Base-by-base conservation (phyloP, 2,113 vertebrate genomes). In the Phyllostomus hastatus region DNA sequence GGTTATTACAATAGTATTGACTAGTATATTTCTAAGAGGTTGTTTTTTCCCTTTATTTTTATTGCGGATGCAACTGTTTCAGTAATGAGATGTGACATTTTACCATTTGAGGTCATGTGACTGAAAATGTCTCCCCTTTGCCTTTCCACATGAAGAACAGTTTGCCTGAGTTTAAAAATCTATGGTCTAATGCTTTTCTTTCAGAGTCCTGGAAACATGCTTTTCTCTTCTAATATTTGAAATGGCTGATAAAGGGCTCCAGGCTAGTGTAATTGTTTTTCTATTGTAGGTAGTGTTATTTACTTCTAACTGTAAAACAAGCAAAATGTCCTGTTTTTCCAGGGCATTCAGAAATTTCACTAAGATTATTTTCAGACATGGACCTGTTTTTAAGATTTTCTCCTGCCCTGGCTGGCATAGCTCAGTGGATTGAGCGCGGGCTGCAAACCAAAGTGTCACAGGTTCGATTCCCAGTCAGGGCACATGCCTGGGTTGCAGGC, bases 351-450 rank as follows among this genome's bases (percentile, higher is more conserved):
- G 31, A 96, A 92, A 95, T 89, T 84, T 94, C 54, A 70, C 6
- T 57, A 46, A 89, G 73, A 96, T 95, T 86, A 95, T 83, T 96
- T 96, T 87, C 95, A 96, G 94, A 95, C 90, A 79, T 19, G 24
- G 4, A n/a, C 87, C 48, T 95, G 90, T 35, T 96, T 93, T 81
- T 66, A 81, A 93, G 87, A 26, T 20, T 90, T 80, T 75, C n/a
- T n/a, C n/a, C n/a, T n/a, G n/a, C n/a, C n/a, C n/a, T n/a, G n/a
- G n/a, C n/a, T n/a, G n/a, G n/a, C n/a, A n/a, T n/a, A n/a, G n/a
- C n/a, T n/a, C n/a, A n/a, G n/a, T n/a, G n/a, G n/a, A n/a, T n/a
- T n/a, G n/a, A n/a, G n/a, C n/a, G n/a, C n/a, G n/a, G n/a, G n/a
- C n/a, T n/a, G n/a, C n/a, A n/a, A n/a, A n/a, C n/a, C n/a, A n/a